These are phyloP conservation scores for Paguma larvata DNA, from an alignment of 2,797 vertebrate species.

Conservation along the genomic window DNA sequence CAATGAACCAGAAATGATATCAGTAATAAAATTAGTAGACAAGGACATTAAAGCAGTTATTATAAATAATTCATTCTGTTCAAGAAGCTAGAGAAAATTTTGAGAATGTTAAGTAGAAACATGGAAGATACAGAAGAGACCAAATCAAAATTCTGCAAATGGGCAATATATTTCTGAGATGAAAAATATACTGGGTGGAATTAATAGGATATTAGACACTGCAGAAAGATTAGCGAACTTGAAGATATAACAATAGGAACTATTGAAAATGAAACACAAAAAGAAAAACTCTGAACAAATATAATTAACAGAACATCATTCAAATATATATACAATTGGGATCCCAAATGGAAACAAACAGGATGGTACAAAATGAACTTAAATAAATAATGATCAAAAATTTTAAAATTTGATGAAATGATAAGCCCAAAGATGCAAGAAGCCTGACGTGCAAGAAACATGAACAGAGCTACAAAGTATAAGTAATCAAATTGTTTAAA, in stretches of 20 bases:
- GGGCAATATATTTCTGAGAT: neutral
- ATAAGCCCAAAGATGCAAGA: neutral
- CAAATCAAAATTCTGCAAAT: neutral
- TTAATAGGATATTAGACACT: neutral
- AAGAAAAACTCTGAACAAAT: neutral
- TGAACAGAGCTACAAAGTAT: neutral
- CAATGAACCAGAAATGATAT: conserved; percentile 3
- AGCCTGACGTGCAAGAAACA: neutral
- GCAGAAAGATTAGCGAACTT: neutral
- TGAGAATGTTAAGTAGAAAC: neutral
- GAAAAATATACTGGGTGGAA: neutral
- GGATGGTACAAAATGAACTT: neutral
- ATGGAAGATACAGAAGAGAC: neutral
- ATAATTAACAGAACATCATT: neutral
- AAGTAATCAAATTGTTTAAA: conserved; percentile 26
- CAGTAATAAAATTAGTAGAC: neutral
- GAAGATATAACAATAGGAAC: neutral
- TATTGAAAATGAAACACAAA: neutral
- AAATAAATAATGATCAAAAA: conserved; percentile 12
- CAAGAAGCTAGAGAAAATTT: conserved; percentile 1
- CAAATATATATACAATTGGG: neutral
- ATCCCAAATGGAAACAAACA: neutral
- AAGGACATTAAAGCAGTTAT: neutral
- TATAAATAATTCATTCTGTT: neutral
- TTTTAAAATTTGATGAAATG: neutral